A percentile compares a stretch with the other conserved stretches of the same genome.
These are phyloP conservation scores for Chrysodeixis includens DNA, from an alignment of 2,888 invertebrate species.

Conservation along the genomic window DNA sequence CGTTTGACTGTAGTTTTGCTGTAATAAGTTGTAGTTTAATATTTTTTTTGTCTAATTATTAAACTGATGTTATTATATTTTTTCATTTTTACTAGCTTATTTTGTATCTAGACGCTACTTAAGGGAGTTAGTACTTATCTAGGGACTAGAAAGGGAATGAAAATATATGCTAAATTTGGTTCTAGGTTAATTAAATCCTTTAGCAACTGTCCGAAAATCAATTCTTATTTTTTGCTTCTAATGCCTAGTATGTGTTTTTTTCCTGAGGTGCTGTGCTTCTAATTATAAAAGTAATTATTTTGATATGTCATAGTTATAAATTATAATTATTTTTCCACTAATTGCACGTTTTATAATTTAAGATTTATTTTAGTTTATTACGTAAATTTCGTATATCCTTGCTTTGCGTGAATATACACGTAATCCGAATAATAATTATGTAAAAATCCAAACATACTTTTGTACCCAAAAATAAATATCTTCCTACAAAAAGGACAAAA, in stretches of 20 bases:
- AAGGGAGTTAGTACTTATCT: too few species aligned
- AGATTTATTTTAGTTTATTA: neutral
- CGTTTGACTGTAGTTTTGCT: neutral
- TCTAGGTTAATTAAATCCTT: too few species aligned
- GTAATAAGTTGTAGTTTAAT: neutral
- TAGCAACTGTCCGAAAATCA: too few species aligned
- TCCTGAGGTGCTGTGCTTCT: neutral
- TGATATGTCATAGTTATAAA: neutral
- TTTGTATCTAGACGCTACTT: too few species aligned
- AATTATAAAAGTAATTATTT: neutral
- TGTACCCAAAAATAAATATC: neutral
- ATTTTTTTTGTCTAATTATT: neutral
- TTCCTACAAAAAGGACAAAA: neutral
- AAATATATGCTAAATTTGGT: too few species aligned
- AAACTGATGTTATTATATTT: neutral
- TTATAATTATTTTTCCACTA: neutral
- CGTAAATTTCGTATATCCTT: too few species aligned
- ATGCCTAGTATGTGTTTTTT: too few species aligned
- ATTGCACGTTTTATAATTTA: neutral
- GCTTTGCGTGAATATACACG: too few species aligned
- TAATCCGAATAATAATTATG: neutral
- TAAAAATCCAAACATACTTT: neutral
- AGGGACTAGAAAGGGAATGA: too few species aligned
- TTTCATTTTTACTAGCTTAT: too few species aligned
- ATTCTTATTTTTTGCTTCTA: neutral